phyloP scores from a whole-genome alignment of 2,113 vertebrate genomes.

The Trinectes maculatus region DNA sequence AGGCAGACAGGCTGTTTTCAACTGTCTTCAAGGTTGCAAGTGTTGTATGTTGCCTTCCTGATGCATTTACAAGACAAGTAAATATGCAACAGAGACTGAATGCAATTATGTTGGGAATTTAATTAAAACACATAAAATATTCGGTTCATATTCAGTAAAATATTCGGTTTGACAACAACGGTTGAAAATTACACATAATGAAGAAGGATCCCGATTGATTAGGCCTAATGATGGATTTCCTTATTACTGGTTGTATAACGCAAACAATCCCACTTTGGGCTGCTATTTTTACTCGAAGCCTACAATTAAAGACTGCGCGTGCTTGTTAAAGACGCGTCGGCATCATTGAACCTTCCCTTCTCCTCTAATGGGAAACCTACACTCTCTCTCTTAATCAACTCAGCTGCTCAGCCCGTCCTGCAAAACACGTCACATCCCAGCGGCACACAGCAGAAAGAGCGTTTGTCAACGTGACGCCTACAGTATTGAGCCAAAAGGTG shows the following conservation, averaged over 20 bases:
- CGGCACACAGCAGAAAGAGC: background rate
- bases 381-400: slow-evolving; percentile 2
- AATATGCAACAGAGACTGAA: background rate
- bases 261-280: slow-evolving; percentile 10
- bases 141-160: too few species aligned
- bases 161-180: slow-evolving; percentile 16
- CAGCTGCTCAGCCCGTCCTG: background rate
- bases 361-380: slow-evolving; percentile 20
- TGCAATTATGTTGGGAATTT: slow-evolving; percentile 1
- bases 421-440: slow-evolving; percentile 26
- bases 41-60: background rate
- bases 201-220: slow-evolving; percentile 33
- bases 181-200: slow-evolving; percentile 27
- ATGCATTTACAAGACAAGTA: background rate
- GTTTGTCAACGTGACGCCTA: slow-evolving; percentile 28
- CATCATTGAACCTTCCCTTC: slow-evolving; percentile 17
- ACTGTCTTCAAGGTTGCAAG: background rate
- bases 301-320: background rate
- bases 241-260: slow-evolving; percentile 13
- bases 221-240: slow-evolving; percentile 25
- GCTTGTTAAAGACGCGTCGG: slow-evolving; percentile 18
- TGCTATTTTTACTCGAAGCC: background rate
- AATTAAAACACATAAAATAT: too few species aligned
- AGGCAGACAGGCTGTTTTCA: background rate
- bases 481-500: background rate